Base-by-base conservation (phyloP, 2,797 vertebrate genomes). In the Lithobates pipiens region DNA sequence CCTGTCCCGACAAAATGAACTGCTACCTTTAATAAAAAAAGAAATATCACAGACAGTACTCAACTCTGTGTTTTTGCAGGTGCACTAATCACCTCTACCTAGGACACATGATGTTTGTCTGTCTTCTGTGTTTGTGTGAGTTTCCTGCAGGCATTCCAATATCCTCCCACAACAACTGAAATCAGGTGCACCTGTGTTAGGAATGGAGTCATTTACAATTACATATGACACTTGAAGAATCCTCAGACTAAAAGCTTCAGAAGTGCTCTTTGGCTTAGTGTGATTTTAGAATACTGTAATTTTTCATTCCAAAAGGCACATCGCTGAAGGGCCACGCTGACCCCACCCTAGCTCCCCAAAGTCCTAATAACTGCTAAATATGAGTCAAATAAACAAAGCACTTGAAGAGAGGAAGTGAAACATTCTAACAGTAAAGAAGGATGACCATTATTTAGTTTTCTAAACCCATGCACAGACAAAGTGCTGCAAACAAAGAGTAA, bases 401-500 rank as follows among this genome's bases (percentile, higher is more conserved):
- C 27, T 25, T 67, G 65, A 10, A 67, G 25, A 67, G 1, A 67
- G 25, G 25, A 67, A 67, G 25, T 10, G 27, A 67, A 67, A 67
- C n/a, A 29, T 29, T 61, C 54, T 23, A 61, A 61, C 18, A 61
- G 21, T 10, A 29, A 67, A 67, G 10, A 29, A 67, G 10, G n/a
- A 29, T 25, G 27, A 11, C 65, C 25, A 11, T 67, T 67, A 67
- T 67, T 25, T 67, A 25, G 65, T 67, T 67, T 29, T 67, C 29
- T 67, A 67, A 67, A 67, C 65, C 27, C 65, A 67, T 67, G 65
- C 27, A 29, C 65, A 67, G 65, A 67, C 65, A 67, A 67, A 67
- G 65, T 29, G 65, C 65, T 25, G 65, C 65, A 67, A 67, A 67
- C 65, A 67, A 67, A 67, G 65, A 27, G 65, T 25, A 67, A 67